Conservation (phyloP, 2,888 invertebrate species). For the Saturnia pavonia region DNA sequence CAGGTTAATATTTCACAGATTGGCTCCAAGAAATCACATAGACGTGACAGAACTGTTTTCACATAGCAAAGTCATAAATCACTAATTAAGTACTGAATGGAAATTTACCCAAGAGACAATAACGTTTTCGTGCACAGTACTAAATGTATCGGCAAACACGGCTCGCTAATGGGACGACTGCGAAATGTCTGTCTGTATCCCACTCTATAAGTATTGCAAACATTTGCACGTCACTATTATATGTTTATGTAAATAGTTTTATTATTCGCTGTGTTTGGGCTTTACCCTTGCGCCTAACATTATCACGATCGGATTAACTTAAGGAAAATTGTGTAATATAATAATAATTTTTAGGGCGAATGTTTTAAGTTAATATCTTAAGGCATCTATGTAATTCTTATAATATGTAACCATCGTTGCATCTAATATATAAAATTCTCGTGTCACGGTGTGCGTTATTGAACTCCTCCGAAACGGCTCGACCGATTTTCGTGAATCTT, state of each 20-base stretch:
- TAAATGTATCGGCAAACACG: slow-evolving; percentile 59
- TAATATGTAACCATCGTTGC: no score
- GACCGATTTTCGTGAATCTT: no score
- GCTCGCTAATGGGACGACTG: slow-evolving; percentile 58
- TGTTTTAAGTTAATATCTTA: background rate
- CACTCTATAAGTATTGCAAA: slow-evolving; percentile 52
- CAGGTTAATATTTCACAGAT: background rate
- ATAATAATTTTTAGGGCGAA: background rate
- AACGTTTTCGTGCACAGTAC: slow-evolving; percentile 43
- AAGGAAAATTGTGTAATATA: background rate
- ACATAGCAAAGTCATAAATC: slow-evolving; percentile 2
- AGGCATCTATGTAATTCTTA: no score
- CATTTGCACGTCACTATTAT: slow-evolving; percentile 31
- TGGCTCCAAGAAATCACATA: background rate
- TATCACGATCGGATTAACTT: background rate
- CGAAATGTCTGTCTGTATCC: slow-evolving; percentile 51
- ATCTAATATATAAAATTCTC: no score
- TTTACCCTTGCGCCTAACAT: background rate
- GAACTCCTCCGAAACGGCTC: no score
- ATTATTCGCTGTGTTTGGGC: background rate
- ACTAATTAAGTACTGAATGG: slow-evolving; percentile 43
- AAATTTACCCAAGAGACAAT: slow-evolving; percentile 66
- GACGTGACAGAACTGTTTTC: background rate
- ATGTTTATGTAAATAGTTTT: slow-evolving; percentile 5
- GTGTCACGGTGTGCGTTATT: no score